A percentile compares a stretch with the other conserved stretches of the same genome.
These are phyloP conservation scores for Nothocercus nigrocapillus DNA, from an alignment of 2,113 vertebrate genomes.

Conservation along the genomic window DNA sequence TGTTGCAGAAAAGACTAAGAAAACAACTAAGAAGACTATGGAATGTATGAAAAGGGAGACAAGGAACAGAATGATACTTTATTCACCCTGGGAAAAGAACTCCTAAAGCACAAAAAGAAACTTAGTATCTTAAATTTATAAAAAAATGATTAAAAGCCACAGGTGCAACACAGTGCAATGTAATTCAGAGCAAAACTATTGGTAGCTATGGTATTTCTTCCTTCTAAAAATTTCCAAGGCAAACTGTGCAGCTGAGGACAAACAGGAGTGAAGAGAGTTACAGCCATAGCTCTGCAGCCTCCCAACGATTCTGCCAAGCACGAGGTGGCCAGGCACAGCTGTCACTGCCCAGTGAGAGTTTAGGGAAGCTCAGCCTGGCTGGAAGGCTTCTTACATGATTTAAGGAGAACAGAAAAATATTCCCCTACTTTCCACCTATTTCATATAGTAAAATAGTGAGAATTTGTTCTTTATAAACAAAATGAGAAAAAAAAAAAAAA, in stretches of 20 bases:
- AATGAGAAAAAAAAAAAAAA: not conserved
- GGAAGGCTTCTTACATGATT: not conserved
- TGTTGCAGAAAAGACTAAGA: not conserved
- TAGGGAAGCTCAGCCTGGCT: not conserved
- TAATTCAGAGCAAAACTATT: not conserved
- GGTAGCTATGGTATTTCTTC: not conserved
- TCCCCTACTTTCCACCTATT: not conserved
- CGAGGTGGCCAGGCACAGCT: not conserved
- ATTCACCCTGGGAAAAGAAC: fast-evolving
- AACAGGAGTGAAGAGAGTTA: not conserved
- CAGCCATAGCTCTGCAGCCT: not conserved
- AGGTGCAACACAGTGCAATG: not conserved
- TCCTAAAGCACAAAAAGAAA: not conserved
- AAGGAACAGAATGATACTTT: not conserved
- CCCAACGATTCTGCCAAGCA: not conserved
- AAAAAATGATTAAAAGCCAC: not conserved
- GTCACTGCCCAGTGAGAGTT: not conserved
- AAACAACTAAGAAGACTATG: not conserved
- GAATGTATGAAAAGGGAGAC: not conserved
- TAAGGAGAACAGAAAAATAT: not conserved
- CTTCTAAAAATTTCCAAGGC: not conserved
- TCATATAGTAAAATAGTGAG: not conserved
- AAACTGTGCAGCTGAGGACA: not conserved
- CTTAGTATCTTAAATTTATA: not conserved
- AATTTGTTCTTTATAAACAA: not conserved